Conservation (phyloP, 2,113 vertebrate genomes). For the Ariopsis seemanni region DNA sequence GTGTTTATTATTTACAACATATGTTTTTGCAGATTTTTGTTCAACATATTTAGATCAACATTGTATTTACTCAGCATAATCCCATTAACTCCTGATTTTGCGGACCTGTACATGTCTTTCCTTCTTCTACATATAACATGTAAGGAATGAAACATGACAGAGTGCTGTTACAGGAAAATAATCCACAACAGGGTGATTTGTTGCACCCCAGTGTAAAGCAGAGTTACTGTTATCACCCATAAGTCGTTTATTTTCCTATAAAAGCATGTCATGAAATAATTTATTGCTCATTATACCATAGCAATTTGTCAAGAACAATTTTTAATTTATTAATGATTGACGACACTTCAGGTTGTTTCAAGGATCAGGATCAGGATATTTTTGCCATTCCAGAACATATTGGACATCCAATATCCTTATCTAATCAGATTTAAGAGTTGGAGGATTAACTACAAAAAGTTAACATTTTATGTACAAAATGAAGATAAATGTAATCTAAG, state of each 20-base stretch:
- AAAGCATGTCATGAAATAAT: background rate
- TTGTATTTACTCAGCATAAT: background rate
- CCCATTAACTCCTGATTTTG: background rate
- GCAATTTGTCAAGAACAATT: background rate
- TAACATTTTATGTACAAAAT: too few relatives aligned
- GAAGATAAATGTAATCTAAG: background rate
- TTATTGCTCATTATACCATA: background rate
- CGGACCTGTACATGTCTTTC: background rate
- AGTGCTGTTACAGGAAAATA: background rate
- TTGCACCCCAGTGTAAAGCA: background rate
- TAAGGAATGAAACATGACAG: background rate
- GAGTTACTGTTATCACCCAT: background rate
- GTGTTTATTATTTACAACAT: background rate
- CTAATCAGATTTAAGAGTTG: too few relatives aligned
- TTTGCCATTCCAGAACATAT: too few relatives aligned
- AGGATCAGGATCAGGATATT: too few relatives aligned
- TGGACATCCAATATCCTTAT: too few relatives aligned
- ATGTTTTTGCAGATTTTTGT: background rate
- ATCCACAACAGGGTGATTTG: background rate
- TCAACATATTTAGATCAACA: background rate
- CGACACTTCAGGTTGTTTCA: too few relatives aligned
- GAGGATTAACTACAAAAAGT: too few relatives aligned
- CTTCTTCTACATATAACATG: background rate
- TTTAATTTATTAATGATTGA: too few relatives aligned
- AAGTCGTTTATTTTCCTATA: background rate